A percentile compares a stretch with the other conserved stretches of the same genome.
phyloP scores from a whole-genome alignment of 2,888 invertebrate genomes.

The Drosophila histrio region DNA sequence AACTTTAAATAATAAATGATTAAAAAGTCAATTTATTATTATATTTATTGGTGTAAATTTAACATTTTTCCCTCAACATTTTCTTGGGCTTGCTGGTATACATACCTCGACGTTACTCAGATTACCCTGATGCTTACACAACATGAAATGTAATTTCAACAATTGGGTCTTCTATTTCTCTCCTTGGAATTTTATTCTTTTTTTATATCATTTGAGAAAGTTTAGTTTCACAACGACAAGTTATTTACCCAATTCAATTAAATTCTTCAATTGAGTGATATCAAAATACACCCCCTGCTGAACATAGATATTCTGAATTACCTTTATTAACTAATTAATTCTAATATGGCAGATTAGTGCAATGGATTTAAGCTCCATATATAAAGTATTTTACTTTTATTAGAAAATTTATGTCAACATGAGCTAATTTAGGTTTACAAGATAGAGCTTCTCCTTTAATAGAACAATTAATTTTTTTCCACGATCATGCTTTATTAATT shows the following conservation, averaged over 20 bases:
- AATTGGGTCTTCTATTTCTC: conserved; percentile 88
- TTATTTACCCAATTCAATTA: conserved; percentile 85
- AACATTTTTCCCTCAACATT: conserved; percentile 93
- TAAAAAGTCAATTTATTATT: conserved; percentile 89
- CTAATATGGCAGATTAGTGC: conserved; percentile 87
- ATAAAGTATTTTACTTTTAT: conserved; percentile 87
- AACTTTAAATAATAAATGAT: conserved; percentile 86
- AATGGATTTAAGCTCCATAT: conserved; percentile 88
- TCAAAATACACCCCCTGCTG: conserved; percentile 86
- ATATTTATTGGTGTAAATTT: conserved; percentile 92
- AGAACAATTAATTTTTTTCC: conserved; percentile 88
- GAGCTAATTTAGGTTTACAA: conserved; percentile 86
- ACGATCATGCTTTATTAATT: conserved; percentile 87
- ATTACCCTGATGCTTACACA: conserved; percentile 88
- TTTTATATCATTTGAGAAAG: conserved; percentile 88
- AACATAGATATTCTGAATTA: conserved; percentile 87
- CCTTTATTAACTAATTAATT: conserved; percentile 86
- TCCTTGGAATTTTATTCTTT: conserved; percentile 86
- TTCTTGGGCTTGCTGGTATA: conserved; percentile 89
- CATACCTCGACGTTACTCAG: conserved; percentile 91
- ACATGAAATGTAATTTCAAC: conserved; percentile 89
- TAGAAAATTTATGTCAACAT: conserved; percentile 86
- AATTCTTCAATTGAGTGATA: conserved; percentile 87
- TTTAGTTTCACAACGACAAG: conserved; percentile 85
- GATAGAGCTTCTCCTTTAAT: conserved; percentile 87